Percentiles rank a stretch among this genome's conserved stretches.
These are phyloP conservation scores for Eretmocerus hayati DNA, from an alignment of 2,888 invertebrate species.

Conservation along the genomic window DNA sequence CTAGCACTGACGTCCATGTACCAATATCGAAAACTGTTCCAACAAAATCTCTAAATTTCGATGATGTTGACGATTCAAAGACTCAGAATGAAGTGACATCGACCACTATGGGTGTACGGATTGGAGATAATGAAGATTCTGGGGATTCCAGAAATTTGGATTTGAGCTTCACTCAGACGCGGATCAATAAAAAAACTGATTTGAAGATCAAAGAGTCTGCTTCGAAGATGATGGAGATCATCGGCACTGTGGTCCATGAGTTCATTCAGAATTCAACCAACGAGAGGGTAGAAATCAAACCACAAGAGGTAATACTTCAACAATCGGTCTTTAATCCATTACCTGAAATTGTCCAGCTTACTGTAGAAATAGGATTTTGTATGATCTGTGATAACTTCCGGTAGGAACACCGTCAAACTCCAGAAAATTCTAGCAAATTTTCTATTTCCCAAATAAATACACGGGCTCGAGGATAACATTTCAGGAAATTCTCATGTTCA, in stretches of 20 bases:
- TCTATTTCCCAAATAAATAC: too few species aligned
- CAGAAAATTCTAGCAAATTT: too few species aligned
- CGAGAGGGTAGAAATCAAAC: constrained; percentile 31
- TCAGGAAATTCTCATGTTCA: too few species aligned
- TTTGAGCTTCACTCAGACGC: constrained; percentile 11
- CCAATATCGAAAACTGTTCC: constrained; percentile 32
- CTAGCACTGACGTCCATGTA: constrained; percentile 31
- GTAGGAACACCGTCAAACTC: too few species aligned
- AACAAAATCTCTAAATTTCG: constrained; percentile 33
- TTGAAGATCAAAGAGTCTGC: constrained; percentile 20
- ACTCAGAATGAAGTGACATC: constrained; percentile 11
- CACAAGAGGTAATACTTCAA: constrained; percentile 34
- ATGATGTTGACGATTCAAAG: constrained; percentile 12
- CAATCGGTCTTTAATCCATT: too few species aligned
- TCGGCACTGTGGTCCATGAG: constrained; percentile 24
- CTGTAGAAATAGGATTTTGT: too few species aligned
- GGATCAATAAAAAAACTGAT: constrained; percentile 14
- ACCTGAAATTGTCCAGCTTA: background rate
- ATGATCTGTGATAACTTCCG: too few species aligned
- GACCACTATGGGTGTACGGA: constrained; percentile 19
- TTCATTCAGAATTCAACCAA: constrained; percentile 28
- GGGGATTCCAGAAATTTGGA: constrained; percentile 4
- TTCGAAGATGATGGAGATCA: constrained; percentile 29
- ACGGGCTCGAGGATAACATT: too few species aligned
- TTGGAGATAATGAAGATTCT: too few species aligned